Evolutionary conservation across 1,140 invertebrate species (phyloP), one percentile per base, ranked within the genome.

Genomic region (Acromyrmex heyeri): DNA sequence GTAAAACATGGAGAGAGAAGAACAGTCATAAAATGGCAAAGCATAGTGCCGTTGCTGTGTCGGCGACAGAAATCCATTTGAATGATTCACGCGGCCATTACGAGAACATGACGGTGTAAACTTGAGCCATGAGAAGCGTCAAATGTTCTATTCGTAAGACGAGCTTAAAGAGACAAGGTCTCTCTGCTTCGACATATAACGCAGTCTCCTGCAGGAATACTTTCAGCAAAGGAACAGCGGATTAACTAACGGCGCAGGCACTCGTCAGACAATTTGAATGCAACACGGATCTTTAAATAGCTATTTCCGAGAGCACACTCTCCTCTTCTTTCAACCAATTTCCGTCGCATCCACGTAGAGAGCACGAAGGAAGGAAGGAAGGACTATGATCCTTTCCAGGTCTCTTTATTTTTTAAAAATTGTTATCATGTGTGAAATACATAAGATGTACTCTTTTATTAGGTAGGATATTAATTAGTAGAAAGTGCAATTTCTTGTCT

Each of bases 271-370:
- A 85, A 86, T 89, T 86, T 81, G 77, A 88, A 88, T 91, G 90
- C 88, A 88, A 62, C 57, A 77, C 79, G 73, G 83, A 90, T 89
- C 90, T 92, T 92, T 90, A 91, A 91, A 89, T 91, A 91, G 86
- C 88, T 82, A 50, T 88, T 88, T 88, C 38, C 59, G 27, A 70
- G 48, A 30, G 14, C 87, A 85, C 64, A 30, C 34, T 90, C 59
- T 72, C 14, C 38, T 67, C 24, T 53, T 75, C 50, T 87, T 65
- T 76, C 70, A 75, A 24, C 16, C 70, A 72, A 24, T 61, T 69
- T 59, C 21, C 21, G 50, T 79, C 75, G n/a, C 69, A 86, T 88
- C 8, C 62, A 55, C 16, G 12, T 73, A 59, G 77, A 88, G 72
- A 82, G 53, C 3, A 4, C 14, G 16, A n/a, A 34, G 27, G 38